Percentiles rank a stretch among this genome's conserved stretches.
phyloP scores from a whole-genome alignment of 1,140 invertebrate genomes.

The Orchestia grillus region DNA sequence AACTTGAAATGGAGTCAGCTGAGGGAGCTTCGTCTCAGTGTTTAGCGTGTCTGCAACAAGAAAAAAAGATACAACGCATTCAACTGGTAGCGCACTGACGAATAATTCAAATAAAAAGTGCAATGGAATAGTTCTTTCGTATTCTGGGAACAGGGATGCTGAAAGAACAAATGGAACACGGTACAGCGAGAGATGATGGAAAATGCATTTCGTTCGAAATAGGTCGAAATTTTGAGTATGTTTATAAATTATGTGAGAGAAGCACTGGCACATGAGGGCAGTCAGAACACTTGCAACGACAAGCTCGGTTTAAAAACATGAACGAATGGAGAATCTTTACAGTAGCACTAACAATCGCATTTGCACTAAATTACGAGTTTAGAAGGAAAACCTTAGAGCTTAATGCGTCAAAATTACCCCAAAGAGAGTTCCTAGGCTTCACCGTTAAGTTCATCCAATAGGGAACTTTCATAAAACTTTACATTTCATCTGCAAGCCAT shows the following conservation, averaged over 20 bases:
- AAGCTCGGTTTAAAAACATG: too few species aligned
- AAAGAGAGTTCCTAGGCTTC: too few species aligned
- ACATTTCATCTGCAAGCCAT: too few species aligned
- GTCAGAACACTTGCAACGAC: too few species aligned
- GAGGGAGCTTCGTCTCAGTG: conserved; percentile 33
- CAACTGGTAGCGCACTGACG: neutral
- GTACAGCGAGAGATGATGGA: neutral
- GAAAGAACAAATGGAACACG: neutral
- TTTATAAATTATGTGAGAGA: neutral
- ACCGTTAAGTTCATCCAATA: too few species aligned
- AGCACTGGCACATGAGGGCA: neutral
- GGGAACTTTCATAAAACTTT: too few species aligned
- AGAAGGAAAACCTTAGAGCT: too few species aligned
- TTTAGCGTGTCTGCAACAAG: conserved; percentile 20
- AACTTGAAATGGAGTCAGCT: conserved; percentile 15
- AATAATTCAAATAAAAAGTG: neutral
- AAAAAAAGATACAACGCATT: neutral
- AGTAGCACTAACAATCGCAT: too few species aligned
- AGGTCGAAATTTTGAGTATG: neutral
- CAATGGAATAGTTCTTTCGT: neutral
- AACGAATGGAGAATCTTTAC: too few species aligned
- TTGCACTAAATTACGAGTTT: too few species aligned
- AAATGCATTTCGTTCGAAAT: neutral
- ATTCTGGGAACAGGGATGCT: neutral
- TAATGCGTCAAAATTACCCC: too few species aligned